A percentile compares a stretch with the other conserved stretches of the same genome.
phyloP scores from a whole-genome alignment of 1,140 invertebrate species.

The Semibalanus balanoides region DNA sequence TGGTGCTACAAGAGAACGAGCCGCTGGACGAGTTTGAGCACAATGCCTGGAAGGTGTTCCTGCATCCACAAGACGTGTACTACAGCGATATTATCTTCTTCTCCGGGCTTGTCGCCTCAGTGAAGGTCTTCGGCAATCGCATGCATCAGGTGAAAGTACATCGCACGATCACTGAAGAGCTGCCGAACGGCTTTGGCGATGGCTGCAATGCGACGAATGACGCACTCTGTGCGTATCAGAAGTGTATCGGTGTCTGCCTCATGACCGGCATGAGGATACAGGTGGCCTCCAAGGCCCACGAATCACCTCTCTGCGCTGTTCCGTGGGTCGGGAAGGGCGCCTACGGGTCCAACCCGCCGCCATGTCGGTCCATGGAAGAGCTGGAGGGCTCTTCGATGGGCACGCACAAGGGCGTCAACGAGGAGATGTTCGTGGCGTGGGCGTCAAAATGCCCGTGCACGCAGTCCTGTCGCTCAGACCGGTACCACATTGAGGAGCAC shows the following conservation, averaged over 20 bases:
- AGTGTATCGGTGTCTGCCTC: background rate
- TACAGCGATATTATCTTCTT: background rate
- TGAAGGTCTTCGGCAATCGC: background rate
- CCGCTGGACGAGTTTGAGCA: background rate
- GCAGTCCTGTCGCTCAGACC: background rate
- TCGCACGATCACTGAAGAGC: background rate
- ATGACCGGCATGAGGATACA: background rate
- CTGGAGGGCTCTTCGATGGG: background rate
- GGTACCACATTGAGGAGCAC: background rate
- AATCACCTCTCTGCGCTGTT: background rate
- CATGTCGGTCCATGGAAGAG: background rate
- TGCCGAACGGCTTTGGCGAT: background rate
- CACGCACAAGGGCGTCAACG: background rate
- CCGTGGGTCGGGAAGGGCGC: background rate
- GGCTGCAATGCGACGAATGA: background rate
- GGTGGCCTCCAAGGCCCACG: background rate
- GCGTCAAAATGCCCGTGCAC: background rate
- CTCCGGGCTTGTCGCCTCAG: background rate
- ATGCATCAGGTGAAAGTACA: background rate
- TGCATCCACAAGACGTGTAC: background rate
- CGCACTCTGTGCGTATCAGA: background rate
- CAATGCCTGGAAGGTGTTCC: background rate
- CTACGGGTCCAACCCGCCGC: background rate
- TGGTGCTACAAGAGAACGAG: background rate
- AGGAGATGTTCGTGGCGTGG: background rate